phyloP scores from a whole-genome alignment of 2,797 vertebrate genomes.

The Cryptoblepharus egeriae region DNA sequence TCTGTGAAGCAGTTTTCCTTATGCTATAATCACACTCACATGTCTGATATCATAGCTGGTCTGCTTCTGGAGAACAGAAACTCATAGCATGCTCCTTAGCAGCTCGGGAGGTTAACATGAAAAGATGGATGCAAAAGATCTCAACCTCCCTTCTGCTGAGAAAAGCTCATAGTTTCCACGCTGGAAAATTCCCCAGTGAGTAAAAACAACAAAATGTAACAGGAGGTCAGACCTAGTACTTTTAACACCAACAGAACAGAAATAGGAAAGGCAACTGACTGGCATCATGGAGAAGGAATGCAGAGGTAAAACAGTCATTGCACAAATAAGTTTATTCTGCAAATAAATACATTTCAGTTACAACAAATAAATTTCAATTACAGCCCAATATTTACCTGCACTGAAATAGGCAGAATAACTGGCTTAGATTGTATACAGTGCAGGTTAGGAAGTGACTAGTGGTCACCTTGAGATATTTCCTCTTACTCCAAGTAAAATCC shows the following conservation, averaged over 20 bases:
- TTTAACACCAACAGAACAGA: neutral
- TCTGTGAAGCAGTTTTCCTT: neutral
- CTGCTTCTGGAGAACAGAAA: neutral
- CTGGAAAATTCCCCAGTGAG: neutral
- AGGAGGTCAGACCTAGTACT: neutral
- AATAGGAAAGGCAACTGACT: neutral
- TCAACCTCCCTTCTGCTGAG: neutral
- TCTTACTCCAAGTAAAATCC: no score
- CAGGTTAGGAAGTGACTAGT: no score
- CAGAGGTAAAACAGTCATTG: no score
- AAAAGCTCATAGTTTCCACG: neutral
- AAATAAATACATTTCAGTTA: neutral
- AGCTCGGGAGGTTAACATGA: neutral
- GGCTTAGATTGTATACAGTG: no score
- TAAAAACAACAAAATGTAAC: neutral
- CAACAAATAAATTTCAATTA: no score
- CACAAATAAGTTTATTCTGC: neutral
- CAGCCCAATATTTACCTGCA: no score
- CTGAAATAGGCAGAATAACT: no score
- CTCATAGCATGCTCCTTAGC: neutral
- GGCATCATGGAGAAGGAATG: neutral
- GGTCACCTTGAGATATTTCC: no score
- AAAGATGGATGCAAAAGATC: neutral
- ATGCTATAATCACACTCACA: neutral
- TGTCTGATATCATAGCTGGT: neutral